Evolutionary conservation across 2,888 invertebrate species (phyloP).

Genomic region (Cheilosia soror): DNA sequence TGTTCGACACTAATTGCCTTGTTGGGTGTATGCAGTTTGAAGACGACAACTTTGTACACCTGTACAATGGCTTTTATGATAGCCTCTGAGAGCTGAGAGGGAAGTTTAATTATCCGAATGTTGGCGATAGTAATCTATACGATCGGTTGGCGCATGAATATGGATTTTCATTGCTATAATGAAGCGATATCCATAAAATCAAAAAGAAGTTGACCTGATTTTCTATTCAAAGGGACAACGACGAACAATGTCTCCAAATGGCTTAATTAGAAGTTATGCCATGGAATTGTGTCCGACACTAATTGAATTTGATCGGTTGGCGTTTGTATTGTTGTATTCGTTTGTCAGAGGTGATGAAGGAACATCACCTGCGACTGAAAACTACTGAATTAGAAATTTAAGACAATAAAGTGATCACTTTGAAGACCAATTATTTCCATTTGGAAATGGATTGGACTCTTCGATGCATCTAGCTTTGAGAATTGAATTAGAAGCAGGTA

Average conservation of each 20-base stretch:
- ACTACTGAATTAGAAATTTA: not conserved
- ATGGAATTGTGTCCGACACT: constrained; percentile 26
- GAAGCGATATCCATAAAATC: constrained; percentile 58
- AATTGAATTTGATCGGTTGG: constrained; percentile 33
- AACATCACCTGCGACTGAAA: not conserved
- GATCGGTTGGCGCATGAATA: constrained; percentile 33
- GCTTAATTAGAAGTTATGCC: constrained; percentile 55
- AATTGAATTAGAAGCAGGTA: not conserved
- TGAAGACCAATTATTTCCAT: not conserved
- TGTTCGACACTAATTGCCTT: constrained; percentile 47
- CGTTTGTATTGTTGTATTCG: not conserved
- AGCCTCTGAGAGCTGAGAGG: not conserved
- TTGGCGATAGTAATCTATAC: constrained; percentile 29
- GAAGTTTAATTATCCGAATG: constrained; percentile 3
- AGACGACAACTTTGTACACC: constrained; percentile 42
- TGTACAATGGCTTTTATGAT: constrained; percentile 8
- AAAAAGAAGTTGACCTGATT: constrained; percentile 58
- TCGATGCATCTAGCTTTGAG: not conserved
- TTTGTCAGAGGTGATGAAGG: constrained; percentile 1
- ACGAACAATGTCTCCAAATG: constrained; percentile 27
- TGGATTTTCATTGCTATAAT: constrained; percentile 53
- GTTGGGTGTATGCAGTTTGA: constrained; percentile 30
- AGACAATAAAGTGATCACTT: constrained; percentile 12
- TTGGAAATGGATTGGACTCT: constrained; percentile 17
- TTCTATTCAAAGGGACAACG: not conserved